Conservation (phyloP, 2,797 vertebrate species). For the Clamator glandarius region DNA sequence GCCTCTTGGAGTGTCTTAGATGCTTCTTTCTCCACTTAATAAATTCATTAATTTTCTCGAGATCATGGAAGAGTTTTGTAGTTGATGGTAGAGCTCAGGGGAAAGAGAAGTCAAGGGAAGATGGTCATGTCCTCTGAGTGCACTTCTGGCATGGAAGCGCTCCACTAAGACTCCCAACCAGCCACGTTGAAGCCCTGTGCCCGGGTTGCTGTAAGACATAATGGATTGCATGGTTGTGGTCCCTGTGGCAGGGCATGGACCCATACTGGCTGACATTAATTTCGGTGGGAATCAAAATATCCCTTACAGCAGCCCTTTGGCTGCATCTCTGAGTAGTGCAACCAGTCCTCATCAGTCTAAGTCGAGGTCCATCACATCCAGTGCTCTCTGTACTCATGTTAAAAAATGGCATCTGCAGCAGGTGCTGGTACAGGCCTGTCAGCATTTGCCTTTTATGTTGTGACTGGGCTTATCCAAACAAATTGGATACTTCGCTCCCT, state of each 20-base stretch:
- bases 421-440: background rate
- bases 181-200: fast-evolving
- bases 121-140: fast-evolving
- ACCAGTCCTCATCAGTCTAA: background rate
- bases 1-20: fast-evolving
- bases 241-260: fast-evolving
- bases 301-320: background rate
- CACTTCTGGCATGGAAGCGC: too few species aligned
- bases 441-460: background rate
- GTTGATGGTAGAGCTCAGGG: too few species aligned
- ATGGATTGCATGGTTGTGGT: fast-evolving
- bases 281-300: too few species aligned
- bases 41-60: background rate
- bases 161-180: background rate
- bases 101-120: too few species aligned
- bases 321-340: fast-evolving
- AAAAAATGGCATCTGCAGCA: background rate
- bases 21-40: background rate
- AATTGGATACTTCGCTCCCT: background rate
- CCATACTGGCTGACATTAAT: background rate
- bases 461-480: background rate
- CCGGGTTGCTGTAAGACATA: background rate
- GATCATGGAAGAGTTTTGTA: fast-evolving
- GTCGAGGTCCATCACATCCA: background rate
- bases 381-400: background rate